Conservation (phyloP, 2,888 invertebrate genomes). For the Aspidapion aeneum region DNA sequence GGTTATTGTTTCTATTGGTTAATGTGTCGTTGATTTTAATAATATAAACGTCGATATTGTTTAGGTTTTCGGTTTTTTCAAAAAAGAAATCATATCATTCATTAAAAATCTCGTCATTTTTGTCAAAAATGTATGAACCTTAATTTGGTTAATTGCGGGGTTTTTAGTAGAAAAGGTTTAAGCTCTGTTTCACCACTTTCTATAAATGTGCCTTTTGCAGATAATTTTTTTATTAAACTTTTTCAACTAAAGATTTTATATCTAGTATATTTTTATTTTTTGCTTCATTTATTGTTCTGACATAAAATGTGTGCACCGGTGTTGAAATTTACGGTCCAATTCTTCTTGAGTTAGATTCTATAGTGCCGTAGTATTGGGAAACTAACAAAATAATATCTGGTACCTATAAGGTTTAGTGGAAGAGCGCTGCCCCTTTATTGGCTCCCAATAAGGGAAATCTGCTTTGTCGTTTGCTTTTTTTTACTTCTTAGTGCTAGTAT, state of each 20-base stretch:
- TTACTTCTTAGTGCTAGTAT: too few relatives aligned
- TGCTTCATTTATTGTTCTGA: conserved; percentile 37
- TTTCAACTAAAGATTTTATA: conserved; percentile 22
- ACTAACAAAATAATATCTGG: conserved; percentile 34
- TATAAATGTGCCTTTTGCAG: conserved; percentile 25
- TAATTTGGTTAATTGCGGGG: conserved; percentile 30
- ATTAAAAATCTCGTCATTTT: conserved; percentile 23
- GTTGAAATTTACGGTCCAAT: conserved; percentile 24
- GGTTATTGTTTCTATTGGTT: too few relatives aligned
- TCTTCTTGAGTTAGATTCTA: conserved; percentile 22
- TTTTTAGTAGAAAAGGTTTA: conserved; percentile 19
- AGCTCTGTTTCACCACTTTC: conserved; percentile 39
- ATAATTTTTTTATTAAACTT: conserved; percentile 28
- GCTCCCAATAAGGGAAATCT: too few relatives aligned
- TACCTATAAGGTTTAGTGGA: too few relatives aligned
- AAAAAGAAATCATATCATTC: conserved; percentile 26
- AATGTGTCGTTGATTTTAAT: too few relatives aligned
- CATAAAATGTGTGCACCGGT: conserved; percentile 31
- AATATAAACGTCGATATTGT: conserved; percentile 2
- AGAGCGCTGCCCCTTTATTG: conserved; percentile 41
- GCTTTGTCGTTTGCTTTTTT: too few relatives aligned
- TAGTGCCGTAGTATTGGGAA: conserved; percentile 18
- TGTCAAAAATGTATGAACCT: conserved; percentile 25
- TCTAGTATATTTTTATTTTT: conserved; percentile 35
- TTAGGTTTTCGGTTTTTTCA: neutral